phyloP scores from a whole-genome alignment of 2,888 invertebrate genomes.

The Synergus umbraculus region DNA sequence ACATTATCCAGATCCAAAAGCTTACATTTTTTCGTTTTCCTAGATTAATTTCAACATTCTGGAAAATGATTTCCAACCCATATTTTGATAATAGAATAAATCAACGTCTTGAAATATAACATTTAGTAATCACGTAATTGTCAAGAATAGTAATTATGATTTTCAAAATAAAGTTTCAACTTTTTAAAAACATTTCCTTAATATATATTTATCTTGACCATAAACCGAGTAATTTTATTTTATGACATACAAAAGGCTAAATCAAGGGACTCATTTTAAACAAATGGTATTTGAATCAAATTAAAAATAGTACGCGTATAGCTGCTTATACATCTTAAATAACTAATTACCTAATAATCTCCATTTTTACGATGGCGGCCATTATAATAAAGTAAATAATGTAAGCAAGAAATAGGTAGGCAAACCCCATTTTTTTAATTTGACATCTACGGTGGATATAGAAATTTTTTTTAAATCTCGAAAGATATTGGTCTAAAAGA shows the following conservation, averaged over 20 bases:
- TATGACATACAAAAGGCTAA: background rate
- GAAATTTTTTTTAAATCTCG: no score
- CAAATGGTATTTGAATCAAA: constrained; percentile 42
- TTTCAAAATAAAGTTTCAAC: constrained; percentile 12
- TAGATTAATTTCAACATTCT: constrained; percentile 56
- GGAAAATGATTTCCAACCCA: constrained; percentile 60
- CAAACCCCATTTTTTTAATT: background rate
- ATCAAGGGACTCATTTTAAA: background rate
- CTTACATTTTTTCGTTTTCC: constrained; percentile 42
- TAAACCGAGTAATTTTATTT: background rate
- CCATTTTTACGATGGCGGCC: constrained; percentile 68
- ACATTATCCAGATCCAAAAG: background rate
- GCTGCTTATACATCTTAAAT: constrained; percentile 48
- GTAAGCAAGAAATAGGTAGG: background rate
- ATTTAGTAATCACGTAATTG: constrained; percentile 48
- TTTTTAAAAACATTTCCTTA: background rate
- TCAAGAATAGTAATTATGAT: constrained; percentile 43
- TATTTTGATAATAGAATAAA: constrained; percentile 43
- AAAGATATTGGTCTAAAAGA: no score
- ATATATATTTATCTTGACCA: background rate
- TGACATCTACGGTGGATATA: background rate
- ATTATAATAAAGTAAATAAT: constrained; percentile 43
- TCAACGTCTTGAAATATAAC: constrained; percentile 48
- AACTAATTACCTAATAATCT: constrained; percentile 73
- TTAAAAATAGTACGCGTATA: constrained; percentile 44